These are phyloP conservation scores for Zelostemma sp. DNA, from an alignment of 1,140 invertebrate species.

Conservation along the genomic window DNA sequence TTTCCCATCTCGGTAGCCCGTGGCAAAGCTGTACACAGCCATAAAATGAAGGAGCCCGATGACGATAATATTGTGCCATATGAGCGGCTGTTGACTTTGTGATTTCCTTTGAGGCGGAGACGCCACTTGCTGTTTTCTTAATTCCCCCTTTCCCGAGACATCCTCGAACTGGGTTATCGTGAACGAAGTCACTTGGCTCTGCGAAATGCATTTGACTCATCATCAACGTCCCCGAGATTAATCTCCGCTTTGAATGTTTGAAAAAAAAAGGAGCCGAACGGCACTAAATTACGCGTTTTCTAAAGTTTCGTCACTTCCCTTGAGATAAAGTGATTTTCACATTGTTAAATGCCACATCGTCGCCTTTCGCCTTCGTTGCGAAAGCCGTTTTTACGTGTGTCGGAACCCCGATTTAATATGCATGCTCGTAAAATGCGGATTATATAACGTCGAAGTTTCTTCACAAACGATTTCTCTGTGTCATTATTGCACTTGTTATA, in stretches of 20 bases:
- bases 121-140: constrained; percentile 18
- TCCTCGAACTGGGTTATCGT: constrained; percentile 57
- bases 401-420: neutral
- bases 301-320: no score
- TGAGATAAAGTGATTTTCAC: no score
- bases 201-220: no score
- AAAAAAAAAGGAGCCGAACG: no score
- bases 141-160: constrained; percentile 18
- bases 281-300: no score
- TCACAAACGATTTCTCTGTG: neutral
- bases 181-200: constrained; percentile 20
- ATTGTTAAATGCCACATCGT: no score
- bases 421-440: neutral
- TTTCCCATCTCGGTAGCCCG: constrained; percentile 42
- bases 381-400: neutral
- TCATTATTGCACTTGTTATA: neutral
- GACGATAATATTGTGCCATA: constrained; percentile 61
- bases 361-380: no score
- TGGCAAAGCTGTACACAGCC: constrained; percentile 50
- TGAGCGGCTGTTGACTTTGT: constrained; percentile 48
- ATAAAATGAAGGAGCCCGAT: constrained; percentile 55
- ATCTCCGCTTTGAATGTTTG: no score
- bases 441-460: neutral
- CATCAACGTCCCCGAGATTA: no score
- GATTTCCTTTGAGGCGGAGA: constrained; percentile 26